Conservation (phyloP, 2,113 vertebrate species). For the Microtus richardsoni region DNA sequence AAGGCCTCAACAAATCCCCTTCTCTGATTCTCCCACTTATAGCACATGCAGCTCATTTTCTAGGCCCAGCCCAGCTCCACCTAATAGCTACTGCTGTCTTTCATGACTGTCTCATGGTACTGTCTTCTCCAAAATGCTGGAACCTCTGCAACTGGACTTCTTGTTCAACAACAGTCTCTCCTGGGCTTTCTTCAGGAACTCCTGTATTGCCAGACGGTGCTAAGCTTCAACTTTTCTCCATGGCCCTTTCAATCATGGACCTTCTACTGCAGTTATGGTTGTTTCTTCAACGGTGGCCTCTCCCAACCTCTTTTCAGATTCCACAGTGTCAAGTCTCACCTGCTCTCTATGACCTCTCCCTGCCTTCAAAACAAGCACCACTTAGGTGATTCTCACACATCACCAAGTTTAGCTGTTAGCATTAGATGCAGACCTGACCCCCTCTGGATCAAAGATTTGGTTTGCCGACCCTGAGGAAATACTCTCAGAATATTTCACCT, state of each 20-base stretch:
- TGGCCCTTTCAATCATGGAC: neutral
- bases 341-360: neutral
- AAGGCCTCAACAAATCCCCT: neutral
- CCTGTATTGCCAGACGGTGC: neutral
- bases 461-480: neutral
- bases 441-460: neutral
- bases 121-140: neutral
- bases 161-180: neutral
- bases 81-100: neutral
- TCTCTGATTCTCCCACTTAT: neutral
- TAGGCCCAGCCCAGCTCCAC: neutral
- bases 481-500: neutral
- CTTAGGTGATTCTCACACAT: neutral
- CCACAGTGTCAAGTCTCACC: neutral
- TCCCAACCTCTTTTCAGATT: neutral
- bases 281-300: neutral
- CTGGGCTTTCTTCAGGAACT: neutral
- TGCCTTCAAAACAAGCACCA: neutral
- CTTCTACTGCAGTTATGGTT: neutral
- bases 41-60: neutral
- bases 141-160: neutral
- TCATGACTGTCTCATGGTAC: neutral
- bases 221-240: neutral
- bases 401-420: neutral
- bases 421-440: neutral